Percentiles rank a stretch among this genome's conserved stretches.
Conservation (phyloP, 2,113 vertebrate genomes). For the Corythoichthys haematopterus region DNA sequence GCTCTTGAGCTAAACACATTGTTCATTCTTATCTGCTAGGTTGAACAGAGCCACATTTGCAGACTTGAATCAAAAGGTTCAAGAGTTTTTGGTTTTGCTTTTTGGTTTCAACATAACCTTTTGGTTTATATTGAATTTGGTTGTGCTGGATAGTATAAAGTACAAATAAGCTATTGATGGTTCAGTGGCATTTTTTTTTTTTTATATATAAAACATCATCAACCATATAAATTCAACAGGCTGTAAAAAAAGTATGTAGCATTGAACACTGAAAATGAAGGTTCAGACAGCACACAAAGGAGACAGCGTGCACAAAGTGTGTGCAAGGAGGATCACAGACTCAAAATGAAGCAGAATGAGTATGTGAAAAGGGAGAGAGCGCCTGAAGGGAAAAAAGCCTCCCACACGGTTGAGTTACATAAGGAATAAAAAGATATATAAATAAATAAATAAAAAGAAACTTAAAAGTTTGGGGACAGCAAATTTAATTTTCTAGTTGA, state of each 20-base stretch:
- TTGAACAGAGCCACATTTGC: too few relatives aligned
- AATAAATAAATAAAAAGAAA: slow-evolving; percentile 35
- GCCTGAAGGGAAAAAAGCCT: slow-evolving; percentile 37
- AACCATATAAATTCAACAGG: slow-evolving; percentile 37
- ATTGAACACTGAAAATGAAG: slow-evolving; percentile 43
- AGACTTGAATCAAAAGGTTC: neutral
- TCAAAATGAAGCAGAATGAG: slow-evolving; percentile 34
- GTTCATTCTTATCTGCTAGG: too few relatives aligned
- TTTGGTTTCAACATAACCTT: neutral
- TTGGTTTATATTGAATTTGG: neutral
- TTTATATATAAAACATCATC: slow-evolving; percentile 8
- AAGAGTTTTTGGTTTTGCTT: neutral
- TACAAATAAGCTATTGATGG: neutral
- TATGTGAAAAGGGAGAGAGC: slow-evolving; percentile 28
- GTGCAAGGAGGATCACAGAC: slow-evolving; percentile 60
- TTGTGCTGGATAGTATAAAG: neutral
- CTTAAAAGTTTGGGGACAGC: slow-evolving; percentile 31
- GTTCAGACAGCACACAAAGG: slow-evolving; percentile 25
- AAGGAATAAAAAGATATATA: slow-evolving; percentile 30
- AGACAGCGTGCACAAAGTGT: neutral
- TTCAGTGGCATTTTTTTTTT: neutral
- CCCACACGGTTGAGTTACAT: slow-evolving; percentile 52
- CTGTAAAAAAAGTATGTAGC: slow-evolving; percentile 43
- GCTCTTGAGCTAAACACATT: too few relatives aligned
- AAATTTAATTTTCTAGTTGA: slow-evolving; percentile 27